Evolutionary conservation across 2,797 vertebrate genomes (phyloP), one percentile per base, ranked within the genome.

Genomic region (Semotilus atromaculatus): DNA sequence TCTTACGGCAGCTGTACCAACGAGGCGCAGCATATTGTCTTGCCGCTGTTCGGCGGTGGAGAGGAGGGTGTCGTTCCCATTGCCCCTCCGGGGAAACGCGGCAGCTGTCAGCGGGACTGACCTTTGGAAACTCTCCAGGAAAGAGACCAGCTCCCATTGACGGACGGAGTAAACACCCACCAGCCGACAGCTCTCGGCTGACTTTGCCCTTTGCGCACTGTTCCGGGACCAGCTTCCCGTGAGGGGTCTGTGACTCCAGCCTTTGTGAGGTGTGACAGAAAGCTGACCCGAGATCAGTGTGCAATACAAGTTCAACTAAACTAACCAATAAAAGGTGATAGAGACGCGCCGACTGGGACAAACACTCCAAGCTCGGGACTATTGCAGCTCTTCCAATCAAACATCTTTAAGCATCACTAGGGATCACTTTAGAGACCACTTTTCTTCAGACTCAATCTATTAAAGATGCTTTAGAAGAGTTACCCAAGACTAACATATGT

Each of bases 41-140:
- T 75, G 58, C 43, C 31, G 16, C 60, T 78, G 82, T 55, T 36
- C n/a, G 14, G 21, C 13, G 75, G 10, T 80, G 84, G 81, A 73
- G 83, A 80, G 80, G 40, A 78, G 70, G 80, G 76, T 86, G 80
- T 86, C 51, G 11, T 40, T 88, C 71, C 31, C 31, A 29, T 83
- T 55, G 14, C 38, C 75, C 80, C 81, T 75, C 43, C 3, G 70
- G 80, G 80, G 51, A 80, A 82, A 79, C 29, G 38, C 48, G 55
- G 60, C 84, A 86, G 75, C 87, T 88, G 75, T 86, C 87, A 83
- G 16, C 14, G 60, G 83, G 67, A 87, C 67, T 8, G 68, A 76
- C 60, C 40, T 64, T 68, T 86, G 85, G 67, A 86, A 83, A 86
- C 74, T 79, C 66, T 78, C 67, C 43, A 83, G 31, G 14, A 31